Evolutionary conservation across 2,797 vertebrate genomes (phyloP).

Genomic region (Thunnus albacares): DNA sequence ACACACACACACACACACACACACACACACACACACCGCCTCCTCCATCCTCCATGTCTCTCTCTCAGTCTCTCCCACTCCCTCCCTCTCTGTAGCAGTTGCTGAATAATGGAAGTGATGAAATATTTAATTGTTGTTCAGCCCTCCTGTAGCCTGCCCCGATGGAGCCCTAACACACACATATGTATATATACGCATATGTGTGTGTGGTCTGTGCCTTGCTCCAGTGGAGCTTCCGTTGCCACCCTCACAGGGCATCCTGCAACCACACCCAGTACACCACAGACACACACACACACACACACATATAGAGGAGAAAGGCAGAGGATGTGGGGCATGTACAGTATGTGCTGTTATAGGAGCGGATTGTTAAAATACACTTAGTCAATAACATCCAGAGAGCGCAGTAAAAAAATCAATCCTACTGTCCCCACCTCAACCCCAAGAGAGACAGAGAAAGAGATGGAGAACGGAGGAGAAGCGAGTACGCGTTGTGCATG

Average conservation of each 20-base stretch:
- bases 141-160: constrained; percentile 79
- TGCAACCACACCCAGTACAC: constrained; percentile 67
- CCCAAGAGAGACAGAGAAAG: constrained; percentile 21
- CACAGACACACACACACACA: constrained; percentile 19
- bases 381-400: constrained; percentile 43
- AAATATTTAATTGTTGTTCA: constrained; percentile 88
- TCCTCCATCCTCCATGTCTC: constrained; percentile 26
- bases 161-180: constrained; percentile 63
- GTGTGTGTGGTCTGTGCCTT: constrained; percentile 25
- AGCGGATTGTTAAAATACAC: constrained; percentile 61
- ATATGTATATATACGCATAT: background rate
- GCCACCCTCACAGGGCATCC: constrained; percentile 48
- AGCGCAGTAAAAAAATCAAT: constrained; percentile 24
- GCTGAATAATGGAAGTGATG: constrained; percentile 86
- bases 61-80: constrained; percentile 42
- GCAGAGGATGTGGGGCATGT: constrained; percentile 36
- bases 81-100: constrained; percentile 66
- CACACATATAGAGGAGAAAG: constrained; percentile 20
- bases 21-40: background rate
- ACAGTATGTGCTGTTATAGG: constrained; percentile 37
- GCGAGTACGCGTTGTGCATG: background rate
- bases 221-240: constrained; percentile 44
- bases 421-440: constrained; percentile 40
- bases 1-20: background rate
- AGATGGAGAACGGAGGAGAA: background rate